Evolutionary conservation across 2,888 invertebrate species (phyloP), one percentile per base, ranked within the genome.

Genomic region (Zaprionus obscuricornis): DNA sequence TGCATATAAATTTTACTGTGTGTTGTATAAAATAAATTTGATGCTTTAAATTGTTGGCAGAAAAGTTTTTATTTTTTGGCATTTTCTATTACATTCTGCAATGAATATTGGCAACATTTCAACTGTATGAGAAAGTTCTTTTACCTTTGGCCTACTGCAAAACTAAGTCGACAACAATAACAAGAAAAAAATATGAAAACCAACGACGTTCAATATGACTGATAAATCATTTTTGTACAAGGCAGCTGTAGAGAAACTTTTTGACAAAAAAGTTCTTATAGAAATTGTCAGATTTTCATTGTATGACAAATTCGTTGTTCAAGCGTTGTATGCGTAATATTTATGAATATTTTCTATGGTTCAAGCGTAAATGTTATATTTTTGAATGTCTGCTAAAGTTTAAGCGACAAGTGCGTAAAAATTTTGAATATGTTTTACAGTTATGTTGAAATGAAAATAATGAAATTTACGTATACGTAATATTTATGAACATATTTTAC

Each of bases 91-190:
- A 20, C 47, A 18, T 17, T 29, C 11, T 14, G 31, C 31, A 40
- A n/a, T n/a, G n/a, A n/a, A 46, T 67, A 83, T 84, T 83, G 77
- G 76, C 84, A 83, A 29, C 58, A 57, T 55, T 77, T 85, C 85
- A 84, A 74, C 58, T 17, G 45, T n/a, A n/a, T 47, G 36, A 11
- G 34, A 62, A 72, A 79, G 86, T 77, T 86, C 86, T 72, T 72
- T 84, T 81, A 85, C 77, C 85, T 84, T 86, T 77, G 85, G 85
- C 85, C 77, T 72, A 79, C 42, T 26, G 29, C 37, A 13, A 17
- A 42, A 27, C 62, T 42, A 63, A 63, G 73, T 42, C 69, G 62
- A 56, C 45, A 51, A 26, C 45, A 24, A 47, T 27, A 29, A 14
- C n/a, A 26, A 13, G 39, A 34, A 40, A 39, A 13, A 22, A n/a